phyloP scores from a whole-genome alignment of 2,888 invertebrate genomes.

The Encarsia formosa region DNA sequence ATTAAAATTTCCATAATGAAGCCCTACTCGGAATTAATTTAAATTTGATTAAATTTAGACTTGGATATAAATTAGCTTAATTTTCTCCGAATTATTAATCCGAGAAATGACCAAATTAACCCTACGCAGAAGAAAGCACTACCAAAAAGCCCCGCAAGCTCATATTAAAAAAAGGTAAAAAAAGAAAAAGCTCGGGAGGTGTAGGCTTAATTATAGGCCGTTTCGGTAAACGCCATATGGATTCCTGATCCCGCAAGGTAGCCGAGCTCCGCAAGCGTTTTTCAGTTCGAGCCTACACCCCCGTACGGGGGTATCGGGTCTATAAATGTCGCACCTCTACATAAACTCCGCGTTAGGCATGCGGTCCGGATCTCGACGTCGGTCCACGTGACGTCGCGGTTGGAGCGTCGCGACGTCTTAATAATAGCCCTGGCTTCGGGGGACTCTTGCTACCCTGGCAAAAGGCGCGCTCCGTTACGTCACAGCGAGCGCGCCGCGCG shows the following conservation, averaged over 20 bases:
- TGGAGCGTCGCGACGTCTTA: not conserved
- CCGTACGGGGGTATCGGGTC: conserved; percentile 26
- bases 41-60: no score
- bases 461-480: conserved; percentile 51
- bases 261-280: conserved; percentile 42
- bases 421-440: conserved; percentile 17
- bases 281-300: conserved; percentile 35
- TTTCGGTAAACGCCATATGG: conserved; percentile 24
- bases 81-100: no score
- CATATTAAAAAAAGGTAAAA: no score
- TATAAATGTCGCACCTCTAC: conserved; percentile 23
- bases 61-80: no score
- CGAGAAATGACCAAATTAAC: no score
- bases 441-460: conserved; percentile 42
- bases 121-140: no score
- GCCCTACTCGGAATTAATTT: no score
- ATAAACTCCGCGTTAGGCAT: conserved; percentile 26
- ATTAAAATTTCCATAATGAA: no score
- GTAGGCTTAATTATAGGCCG: no score
- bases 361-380: conserved; percentile 42
- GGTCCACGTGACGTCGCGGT: conserved; percentile 44
- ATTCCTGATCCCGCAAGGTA: conserved; percentile 44
- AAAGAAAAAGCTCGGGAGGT: not conserved
- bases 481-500: conserved; percentile 40
- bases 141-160: no score